Evolutionary conservation across 2,888 invertebrate species (phyloP), one percentile per base, ranked within the genome.

Genomic region (Macaria liturata): DNA sequence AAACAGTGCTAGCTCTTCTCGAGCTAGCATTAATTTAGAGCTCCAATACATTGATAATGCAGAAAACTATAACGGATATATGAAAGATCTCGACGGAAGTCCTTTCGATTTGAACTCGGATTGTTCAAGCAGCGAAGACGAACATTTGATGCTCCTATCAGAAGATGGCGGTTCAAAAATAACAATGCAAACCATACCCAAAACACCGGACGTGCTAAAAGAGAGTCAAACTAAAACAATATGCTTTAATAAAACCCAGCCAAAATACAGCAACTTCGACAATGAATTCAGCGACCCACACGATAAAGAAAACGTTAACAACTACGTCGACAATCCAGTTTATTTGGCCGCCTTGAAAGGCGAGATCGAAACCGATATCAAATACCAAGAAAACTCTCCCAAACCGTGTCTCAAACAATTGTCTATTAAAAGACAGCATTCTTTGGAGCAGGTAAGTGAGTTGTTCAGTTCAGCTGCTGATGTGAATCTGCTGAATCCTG

Each of bases 361-460:
- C 0, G 91, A 90, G 60, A 84, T 89, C 0, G 75, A 83, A 20
- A 76, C 81, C 0, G 85, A 85, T 9, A 44, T 85, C 0, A 88
- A 84, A 53, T 82, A 72, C 61, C 92, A 69, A 75, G 86, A 71
- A 30, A 62, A 65, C 0, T 71, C 78, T 0, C 84, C 88, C 9
- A 83, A 89, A 62, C 84, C 87, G 0, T 70, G 74, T 0, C 60
- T 89, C 20, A 90, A 85, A 50, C 80, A 76, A 3, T 57, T 91
- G 3, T 68, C 83, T 0, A 88, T 88, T 6, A 91, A 86, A 70
- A 86, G 95, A 0, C 96, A 96, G 74, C 94, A 94, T 57, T 96
- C 96, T 0, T 81, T 96, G 39, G 96, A 96, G 70, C 95, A 95
- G 50, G 96, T 96, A 52, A 94, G 94, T 55, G 95, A 96, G 71